Evolutionary conservation across 64 coral and sea anemone species (phyloP).

Genomic region (Platygyra sinensis): DNA sequence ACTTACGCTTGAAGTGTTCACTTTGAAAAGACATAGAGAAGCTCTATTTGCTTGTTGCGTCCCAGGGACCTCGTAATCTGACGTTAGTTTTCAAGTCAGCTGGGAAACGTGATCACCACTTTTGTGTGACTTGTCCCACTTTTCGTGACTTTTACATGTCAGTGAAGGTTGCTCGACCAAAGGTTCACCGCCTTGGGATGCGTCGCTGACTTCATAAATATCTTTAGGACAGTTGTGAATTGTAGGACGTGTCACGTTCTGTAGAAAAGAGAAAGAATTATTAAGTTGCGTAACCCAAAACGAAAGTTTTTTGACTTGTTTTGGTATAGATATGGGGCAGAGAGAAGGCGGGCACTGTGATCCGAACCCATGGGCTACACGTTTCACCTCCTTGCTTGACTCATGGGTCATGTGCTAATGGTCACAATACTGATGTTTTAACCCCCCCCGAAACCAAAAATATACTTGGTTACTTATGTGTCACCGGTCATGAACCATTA

Average conservation of each 20-base stretch:
- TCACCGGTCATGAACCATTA: too few species aligned
- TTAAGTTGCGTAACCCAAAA: too few species aligned
- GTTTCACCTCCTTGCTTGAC: too few species aligned
- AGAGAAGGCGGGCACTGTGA: too few species aligned
- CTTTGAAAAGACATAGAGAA: conserved; percentile 19
- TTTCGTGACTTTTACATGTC: conserved; percentile 47
- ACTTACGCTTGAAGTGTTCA: conserved; percentile 51
- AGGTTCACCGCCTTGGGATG: conserved; percentile 19
- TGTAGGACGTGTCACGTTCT: conserved; percentile 46
- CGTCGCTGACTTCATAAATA: not conserved
- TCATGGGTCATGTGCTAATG: too few species aligned
- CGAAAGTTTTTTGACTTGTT: too few species aligned
- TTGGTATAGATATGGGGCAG: too few species aligned
- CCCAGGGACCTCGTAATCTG: conserved; percentile 9
- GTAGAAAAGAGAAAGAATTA: not conserved
- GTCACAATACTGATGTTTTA: too few species aligned
- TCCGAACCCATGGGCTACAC: too few species aligned
- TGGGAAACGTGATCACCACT: conserved; percentile 19
- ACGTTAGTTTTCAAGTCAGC: conserved; percentile 17
- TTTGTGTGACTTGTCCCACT: not conserved
- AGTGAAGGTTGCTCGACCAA: conserved; percentile 35
- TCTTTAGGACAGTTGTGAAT: conserved; percentile 15
- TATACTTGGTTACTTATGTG: too few species aligned
- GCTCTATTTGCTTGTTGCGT: conserved; percentile 29
- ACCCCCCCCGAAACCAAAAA: too few species aligned